Evolutionary conservation across 2,797 vertebrate genomes (phyloP).

Genomic region (Distichodus sexfasciatus): DNA sequence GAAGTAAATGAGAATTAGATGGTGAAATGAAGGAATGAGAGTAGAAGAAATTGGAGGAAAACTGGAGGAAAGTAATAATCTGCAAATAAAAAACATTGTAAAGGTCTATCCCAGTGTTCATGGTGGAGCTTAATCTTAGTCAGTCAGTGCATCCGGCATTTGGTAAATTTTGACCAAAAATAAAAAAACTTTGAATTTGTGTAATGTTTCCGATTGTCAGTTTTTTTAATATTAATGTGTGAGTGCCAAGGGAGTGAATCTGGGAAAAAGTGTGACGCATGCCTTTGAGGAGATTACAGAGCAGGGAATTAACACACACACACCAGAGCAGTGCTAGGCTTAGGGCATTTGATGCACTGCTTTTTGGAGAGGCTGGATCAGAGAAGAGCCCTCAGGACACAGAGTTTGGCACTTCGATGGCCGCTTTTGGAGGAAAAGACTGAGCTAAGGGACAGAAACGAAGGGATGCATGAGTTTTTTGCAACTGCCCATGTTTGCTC

Average conservation of each 20-base stretch:
- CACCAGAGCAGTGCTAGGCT: neutral
- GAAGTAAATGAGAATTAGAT: neutral
- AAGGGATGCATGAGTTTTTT: too few relatives aligned
- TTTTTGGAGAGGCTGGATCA: too few relatives aligned
- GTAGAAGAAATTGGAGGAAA: neutral
- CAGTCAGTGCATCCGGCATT: too few relatives aligned
- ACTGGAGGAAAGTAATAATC: neutral
- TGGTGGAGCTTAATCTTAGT: too few relatives aligned
- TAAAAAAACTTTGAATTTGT: neutral
- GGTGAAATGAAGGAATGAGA: neutral
- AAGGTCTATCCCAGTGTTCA: neutral
- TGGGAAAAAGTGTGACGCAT: neutral
- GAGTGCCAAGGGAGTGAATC: neutral
- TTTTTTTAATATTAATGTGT: constrained; percentile 4
- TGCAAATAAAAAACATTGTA: neutral
- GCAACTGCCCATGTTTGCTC: too few relatives aligned
- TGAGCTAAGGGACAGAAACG: too few relatives aligned
- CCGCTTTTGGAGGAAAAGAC: too few relatives aligned
- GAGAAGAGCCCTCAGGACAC: too few relatives aligned
- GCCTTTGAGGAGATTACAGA: neutral
- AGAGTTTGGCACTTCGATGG: too few relatives aligned
- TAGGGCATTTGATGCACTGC: neutral
- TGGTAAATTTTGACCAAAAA: neutral
- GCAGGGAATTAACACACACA: neutral
- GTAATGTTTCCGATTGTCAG: neutral